These are phyloP conservation scores for Artibeus jamaicensis DNA, from an alignment of 2,797 vertebrate genomes.

Conservation along the genomic window DNA sequence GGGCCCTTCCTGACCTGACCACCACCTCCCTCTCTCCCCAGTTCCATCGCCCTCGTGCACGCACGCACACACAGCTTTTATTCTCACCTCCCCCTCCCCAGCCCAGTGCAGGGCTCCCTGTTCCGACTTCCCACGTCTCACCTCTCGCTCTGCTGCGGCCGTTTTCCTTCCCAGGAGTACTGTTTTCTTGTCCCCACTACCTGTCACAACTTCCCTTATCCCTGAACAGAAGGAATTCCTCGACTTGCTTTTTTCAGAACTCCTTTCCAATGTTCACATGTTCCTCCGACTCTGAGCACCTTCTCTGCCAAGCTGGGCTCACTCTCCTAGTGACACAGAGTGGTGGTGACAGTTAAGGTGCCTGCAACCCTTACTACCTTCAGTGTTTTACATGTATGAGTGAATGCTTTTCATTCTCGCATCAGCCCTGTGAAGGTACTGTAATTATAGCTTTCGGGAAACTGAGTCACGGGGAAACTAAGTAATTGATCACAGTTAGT, in stretches of 20 bases:
- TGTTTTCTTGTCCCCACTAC: not conserved
- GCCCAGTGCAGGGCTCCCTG: rapidly evolving
- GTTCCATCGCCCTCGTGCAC: too few relatives aligned
- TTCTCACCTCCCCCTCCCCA: rapidly evolving
- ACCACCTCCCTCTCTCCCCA: not conserved
- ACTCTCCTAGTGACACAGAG: not conserved
- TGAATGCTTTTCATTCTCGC: not conserved
- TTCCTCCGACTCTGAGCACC: not conserved
- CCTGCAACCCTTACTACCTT: not conserved
- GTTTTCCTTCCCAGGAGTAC: not conserved
- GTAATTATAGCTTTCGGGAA: not conserved
- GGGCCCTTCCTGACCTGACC: not conserved
- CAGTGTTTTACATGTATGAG: not conserved
- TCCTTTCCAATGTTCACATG: not conserved
- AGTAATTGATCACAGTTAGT: not conserved
- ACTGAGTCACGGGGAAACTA: not conserved
- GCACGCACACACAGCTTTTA: rapidly evolving
- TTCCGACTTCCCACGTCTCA: rapidly evolving
- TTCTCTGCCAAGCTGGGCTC: not conserved
- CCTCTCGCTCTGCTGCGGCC: not conserved
- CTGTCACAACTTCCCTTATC: not conserved
- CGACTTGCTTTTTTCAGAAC: not conserved
- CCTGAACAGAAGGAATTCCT: not conserved
- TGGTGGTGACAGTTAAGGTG: rapidly evolving
- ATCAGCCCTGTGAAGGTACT: not conserved